Evolutionary conservation across 30 jellyfish, hydroid and myxozoan genomes (phyloP).

Genomic region (Aurelia aurita complex sp. Pacific): DNA sequence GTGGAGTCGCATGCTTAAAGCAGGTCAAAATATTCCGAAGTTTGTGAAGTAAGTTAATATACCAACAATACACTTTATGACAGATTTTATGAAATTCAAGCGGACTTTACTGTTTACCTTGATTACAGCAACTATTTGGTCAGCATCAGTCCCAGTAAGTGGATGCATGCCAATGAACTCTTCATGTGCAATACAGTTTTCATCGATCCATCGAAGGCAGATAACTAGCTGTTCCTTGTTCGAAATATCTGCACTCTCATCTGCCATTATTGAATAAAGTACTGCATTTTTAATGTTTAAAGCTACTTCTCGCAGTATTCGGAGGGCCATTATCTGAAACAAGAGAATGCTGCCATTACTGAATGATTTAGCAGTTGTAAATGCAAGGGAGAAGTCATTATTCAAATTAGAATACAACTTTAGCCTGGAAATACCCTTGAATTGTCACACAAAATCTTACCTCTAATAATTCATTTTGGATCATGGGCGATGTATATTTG

Average conservation of each 20-base stretch:
- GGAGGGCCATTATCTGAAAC: slow-evolving; percentile 39
- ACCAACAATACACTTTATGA: too few species aligned
- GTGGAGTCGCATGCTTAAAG: too few species aligned
- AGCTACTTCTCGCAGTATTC: neutral
- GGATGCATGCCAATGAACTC: slow-evolving; percentile 38
- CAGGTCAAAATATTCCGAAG: too few species aligned
- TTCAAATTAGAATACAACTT: too few species aligned
- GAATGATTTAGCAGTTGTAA: too few species aligned
- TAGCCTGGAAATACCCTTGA: too few species aligned
- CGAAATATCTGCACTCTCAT: slow-evolving; percentile 39
- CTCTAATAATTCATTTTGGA: slow-evolving; percentile 13
- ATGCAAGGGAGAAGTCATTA: too few species aligned
- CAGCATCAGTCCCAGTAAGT: slow-evolving; percentile 13
- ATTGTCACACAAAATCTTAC: too few species aligned
- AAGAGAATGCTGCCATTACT: too few species aligned
- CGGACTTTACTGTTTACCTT: neutral
- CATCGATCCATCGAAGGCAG: neutral
- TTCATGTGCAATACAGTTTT: neutral
- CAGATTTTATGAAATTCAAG: too few species aligned
- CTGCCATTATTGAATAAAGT: slow-evolving; percentile 1
- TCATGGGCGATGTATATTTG: slow-evolving; percentile 14
- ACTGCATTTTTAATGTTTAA: neutral
- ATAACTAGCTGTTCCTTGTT: slow-evolving; percentile 40
- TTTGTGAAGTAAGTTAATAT: too few species aligned
- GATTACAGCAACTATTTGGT: neutral